Conservation (phyloP, 2,888 invertebrate species). For the Tridacna gigas region DNA sequence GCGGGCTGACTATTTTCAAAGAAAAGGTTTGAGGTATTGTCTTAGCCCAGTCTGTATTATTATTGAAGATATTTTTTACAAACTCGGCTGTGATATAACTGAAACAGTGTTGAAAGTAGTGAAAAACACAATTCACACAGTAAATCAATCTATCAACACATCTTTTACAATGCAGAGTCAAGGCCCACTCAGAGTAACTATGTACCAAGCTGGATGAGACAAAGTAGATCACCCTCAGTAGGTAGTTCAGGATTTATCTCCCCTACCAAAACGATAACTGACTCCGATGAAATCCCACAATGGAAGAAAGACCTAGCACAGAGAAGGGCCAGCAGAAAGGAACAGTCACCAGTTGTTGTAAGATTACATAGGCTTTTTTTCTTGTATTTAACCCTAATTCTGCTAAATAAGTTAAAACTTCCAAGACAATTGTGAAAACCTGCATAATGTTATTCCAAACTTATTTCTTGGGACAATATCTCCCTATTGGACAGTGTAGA, state of each 20-base stretch:
- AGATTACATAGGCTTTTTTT: too few species aligned
- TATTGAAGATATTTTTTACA: too few species aligned
- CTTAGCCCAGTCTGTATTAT: too few species aligned
- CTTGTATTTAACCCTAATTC: too few species aligned
- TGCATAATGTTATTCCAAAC: too few species aligned
- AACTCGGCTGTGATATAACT: not conserved
- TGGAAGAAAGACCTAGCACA: constrained; percentile 69
- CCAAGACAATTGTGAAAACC: too few species aligned
- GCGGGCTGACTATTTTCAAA: too few species aligned
- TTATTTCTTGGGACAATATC: too few species aligned
- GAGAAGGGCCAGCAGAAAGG: constrained; percentile 60
- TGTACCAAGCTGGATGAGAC: constrained; percentile 69
- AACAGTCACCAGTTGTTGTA: constrained; percentile 22
- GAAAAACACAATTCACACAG: not conserved
- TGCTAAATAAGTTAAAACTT: too few species aligned
- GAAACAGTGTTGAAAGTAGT: not conserved
- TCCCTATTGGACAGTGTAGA: too few species aligned
- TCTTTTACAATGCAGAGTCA: not conserved
- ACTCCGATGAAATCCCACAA: constrained; percentile 61
- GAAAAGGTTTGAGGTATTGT: too few species aligned
- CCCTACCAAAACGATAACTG: constrained; percentile 39
- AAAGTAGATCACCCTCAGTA: constrained; percentile 43
- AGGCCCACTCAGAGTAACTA: constrained; percentile 58
- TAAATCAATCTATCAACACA: too few species aligned
- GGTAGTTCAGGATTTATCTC: constrained; percentile 29